Evolutionary conservation across 1,140 invertebrate species (phyloP).

Genomic region (Homalodisca vitripennis): DNA sequence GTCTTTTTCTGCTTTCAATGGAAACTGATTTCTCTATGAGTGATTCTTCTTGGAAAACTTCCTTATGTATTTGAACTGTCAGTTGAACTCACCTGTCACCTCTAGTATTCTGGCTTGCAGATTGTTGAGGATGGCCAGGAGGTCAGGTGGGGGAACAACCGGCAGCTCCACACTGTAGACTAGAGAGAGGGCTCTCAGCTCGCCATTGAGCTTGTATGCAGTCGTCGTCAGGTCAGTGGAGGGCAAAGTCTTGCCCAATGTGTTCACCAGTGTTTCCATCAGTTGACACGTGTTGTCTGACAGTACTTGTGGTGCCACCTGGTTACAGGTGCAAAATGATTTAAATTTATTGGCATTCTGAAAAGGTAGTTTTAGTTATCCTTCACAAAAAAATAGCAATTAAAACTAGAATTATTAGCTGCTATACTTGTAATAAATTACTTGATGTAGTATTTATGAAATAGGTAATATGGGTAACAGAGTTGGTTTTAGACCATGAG

Average conservation of each 20-base stretch:
- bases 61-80: background rate
- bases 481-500: too few relatives aligned
- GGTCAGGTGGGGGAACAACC: slow-evolving; percentile 29
- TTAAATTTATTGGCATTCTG: too few relatives aligned
- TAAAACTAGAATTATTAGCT: too few relatives aligned
- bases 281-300: slow-evolving; percentile 59
- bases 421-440: too few relatives aligned
- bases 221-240: slow-evolving; percentile 51
- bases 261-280: slow-evolving; percentile 56
- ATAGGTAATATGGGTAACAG: too few relatives aligned
- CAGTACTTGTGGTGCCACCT: slow-evolving; percentile 58
- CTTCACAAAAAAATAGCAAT: too few relatives aligned
- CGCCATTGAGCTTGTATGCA: slow-evolving; percentile 55
- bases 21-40: background rate
- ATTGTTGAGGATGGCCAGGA: slow-evolving; percentile 26
- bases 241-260: slow-evolving; percentile 53
- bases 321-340: too few relatives aligned
- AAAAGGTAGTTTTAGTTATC: too few relatives aligned
- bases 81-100: slow-evolving; percentile 9
- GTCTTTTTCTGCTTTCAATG: background rate
- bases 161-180: slow-evolving; percentile 43
- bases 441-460: too few relatives aligned
- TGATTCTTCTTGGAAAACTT: background rate
- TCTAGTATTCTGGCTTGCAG: slow-evolving; percentile 29
- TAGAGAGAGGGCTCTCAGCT: slow-evolving; percentile 54